Conservation (phyloP, 2,888 invertebrate species). For the Frankliniella intonsa region DNA sequence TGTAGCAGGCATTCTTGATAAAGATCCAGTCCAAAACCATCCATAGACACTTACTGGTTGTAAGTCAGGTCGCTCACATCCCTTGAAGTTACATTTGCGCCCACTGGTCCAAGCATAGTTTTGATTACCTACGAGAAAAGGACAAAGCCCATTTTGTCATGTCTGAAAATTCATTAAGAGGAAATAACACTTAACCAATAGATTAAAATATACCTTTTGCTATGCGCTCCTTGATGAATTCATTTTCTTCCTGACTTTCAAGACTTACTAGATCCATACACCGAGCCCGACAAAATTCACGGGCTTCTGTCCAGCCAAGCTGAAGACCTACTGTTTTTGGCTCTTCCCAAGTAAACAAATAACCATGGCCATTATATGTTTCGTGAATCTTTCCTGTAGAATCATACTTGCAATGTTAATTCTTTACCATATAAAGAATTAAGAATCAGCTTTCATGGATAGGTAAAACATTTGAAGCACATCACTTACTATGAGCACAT, state of each 20-base stretch:
- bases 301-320: slow-evolving; percentile 77
- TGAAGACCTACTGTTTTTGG: slow-evolving; percentile 67
- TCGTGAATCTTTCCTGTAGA: slow-evolving; percentile 48
- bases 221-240: slow-evolving; percentile 76
- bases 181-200: background rate
- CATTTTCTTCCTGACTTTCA: slow-evolving; percentile 81
- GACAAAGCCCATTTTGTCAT: background rate
- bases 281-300: slow-evolving; percentile 80
- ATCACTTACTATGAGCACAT: background rate
- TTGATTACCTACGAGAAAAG: slow-evolving; percentile 52
- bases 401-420: slow-evolving; percentile 18
- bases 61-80: slow-evolving; percentile 79
- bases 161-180: background rate
- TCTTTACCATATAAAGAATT: background rate
- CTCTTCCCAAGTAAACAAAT: slow-evolving; percentile 85
- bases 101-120: slow-evolving; percentile 92
- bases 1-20: slow-evolving; percentile 78
- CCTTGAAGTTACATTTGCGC: slow-evolving; percentile 83
- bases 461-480: background rate
- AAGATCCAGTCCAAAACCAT: slow-evolving; percentile 89
- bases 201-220: slow-evolving; percentile 58
- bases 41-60: slow-evolving; percentile 77
- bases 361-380: slow-evolving; percentile 59
- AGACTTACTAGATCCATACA: slow-evolving; percentile 87
- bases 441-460: background rate